Evolutionary conservation across 2,888 invertebrate species (phyloP).

Genomic region (Cheilosia soror): DNA sequence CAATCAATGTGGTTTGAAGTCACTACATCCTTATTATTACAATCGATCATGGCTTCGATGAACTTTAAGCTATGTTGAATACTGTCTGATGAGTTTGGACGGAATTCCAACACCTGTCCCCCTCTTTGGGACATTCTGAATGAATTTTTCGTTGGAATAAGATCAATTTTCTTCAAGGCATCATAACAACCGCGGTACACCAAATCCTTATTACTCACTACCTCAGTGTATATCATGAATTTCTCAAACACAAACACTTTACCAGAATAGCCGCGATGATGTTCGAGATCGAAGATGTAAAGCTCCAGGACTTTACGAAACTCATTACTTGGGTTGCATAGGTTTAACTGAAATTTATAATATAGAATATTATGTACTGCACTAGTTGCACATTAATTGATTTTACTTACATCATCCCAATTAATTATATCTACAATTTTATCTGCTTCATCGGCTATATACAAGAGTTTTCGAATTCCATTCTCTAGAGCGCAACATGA

Average conservation of each 20-base stretch:
- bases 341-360: slow-evolving; percentile 16
- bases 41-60: slow-evolving; percentile 8
- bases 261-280: not conserved
- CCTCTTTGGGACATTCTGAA: slow-evolving; percentile 17
- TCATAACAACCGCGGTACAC: slow-evolving; percentile 35
- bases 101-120: slow-evolving; percentile 10
- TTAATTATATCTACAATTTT: slow-evolving; percentile 6
- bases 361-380: not conserved
- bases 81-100: not conserved
- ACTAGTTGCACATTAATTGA: not conserved
- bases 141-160: slow-evolving; percentile 1
- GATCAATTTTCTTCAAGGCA: not conserved
- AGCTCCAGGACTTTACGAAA: slow-evolving; percentile 18
- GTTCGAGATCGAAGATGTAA: slow-evolving; percentile 20
- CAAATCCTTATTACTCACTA: not conserved
- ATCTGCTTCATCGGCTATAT: slow-evolving; percentile 16
- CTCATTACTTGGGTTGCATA: slow-evolving; percentile 4
- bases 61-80: slow-evolving; percentile 9
- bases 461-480: not conserved
- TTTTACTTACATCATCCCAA: slow-evolving; percentile 1
- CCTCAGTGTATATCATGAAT: slow-evolving; percentile 35
- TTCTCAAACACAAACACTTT: slow-evolving; percentile 37
- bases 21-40: not conserved
- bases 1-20: not conserved
- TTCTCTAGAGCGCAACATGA: slow-evolving; percentile 13